Conservation (phyloP, 1,140 invertebrate genomes). For the Drosophila pseudoananassae region DNA sequence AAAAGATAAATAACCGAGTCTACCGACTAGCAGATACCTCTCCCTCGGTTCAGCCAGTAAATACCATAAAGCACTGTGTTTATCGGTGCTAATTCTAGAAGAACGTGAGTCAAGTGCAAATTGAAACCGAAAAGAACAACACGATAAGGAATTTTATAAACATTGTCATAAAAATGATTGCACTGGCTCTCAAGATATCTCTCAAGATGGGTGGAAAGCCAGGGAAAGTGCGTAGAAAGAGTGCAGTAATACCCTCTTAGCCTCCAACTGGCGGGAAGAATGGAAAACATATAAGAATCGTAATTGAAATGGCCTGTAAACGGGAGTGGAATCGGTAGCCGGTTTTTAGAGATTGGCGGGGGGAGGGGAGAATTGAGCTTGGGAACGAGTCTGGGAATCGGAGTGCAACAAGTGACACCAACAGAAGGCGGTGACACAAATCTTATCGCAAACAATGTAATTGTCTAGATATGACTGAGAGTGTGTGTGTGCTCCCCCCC, state of each 20-base stretch:
- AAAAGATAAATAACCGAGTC: not conserved
- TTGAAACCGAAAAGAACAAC: not conserved
- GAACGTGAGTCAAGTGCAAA: not conserved
- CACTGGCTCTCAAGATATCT: not conserved
- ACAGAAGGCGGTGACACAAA: slow-evolving; percentile 44
- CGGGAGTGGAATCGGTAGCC: slow-evolving; percentile 24
- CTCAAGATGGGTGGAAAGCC: not conserved
- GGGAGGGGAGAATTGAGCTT: slow-evolving; percentile 4
- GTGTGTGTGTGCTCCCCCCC: slow-evolving; percentile 9
- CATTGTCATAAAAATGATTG: not conserved
- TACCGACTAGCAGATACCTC: slow-evolving; percentile 17
- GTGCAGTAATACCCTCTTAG: not conserved
- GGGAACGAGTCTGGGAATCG: not conserved
- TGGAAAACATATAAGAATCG: slow-evolving; percentile 32
- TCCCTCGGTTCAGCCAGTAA: not conserved
- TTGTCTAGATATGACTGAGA: slow-evolving; percentile 23
- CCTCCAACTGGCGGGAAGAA: not conserved
- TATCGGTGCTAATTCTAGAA: not conserved
- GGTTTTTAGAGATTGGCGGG: slow-evolving; percentile 2
- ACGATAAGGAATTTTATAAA: not conserved
- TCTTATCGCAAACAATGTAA: slow-evolving; percentile 56
- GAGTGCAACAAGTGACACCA: slow-evolving; percentile 53
- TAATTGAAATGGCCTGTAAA: slow-evolving; percentile 31
- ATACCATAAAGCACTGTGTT: not conserved
- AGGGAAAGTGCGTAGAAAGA: not conserved